A percentile compares a stretch with the other conserved stretches of the same genome.
These are phyloP conservation scores for Melanchra persicariae DNA, from an alignment of 2,888 invertebrate species.

Conservation along the genomic window DNA sequence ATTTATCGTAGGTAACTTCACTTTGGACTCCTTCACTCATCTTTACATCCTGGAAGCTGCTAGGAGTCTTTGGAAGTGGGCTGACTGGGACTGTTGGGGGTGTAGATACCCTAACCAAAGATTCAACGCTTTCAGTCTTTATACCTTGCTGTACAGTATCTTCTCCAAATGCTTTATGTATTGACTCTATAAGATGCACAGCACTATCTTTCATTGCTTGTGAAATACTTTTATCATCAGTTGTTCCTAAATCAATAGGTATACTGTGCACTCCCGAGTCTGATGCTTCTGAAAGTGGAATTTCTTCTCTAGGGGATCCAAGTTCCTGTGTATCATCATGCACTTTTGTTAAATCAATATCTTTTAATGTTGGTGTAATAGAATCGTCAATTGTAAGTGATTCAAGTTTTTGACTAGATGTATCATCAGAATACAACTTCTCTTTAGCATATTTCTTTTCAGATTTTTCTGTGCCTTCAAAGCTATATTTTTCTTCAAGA, in stretches of 20 bases:
- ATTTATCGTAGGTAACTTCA: constrained; percentile 84
- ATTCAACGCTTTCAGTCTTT: constrained; percentile 81
- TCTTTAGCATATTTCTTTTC: constrained; percentile 67
- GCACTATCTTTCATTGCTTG: constrained; percentile 74
- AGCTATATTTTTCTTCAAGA: constrained; percentile 87
- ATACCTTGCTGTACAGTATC: constrained; percentile 86
- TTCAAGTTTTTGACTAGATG: constrained; percentile 66
- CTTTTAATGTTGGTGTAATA: constrained; percentile 69
- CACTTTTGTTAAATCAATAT: constrained; percentile 54
- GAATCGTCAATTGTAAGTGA: constrained; percentile 60
- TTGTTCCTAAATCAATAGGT: constrained; percentile 69
- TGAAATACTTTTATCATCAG: constrained; percentile 54
- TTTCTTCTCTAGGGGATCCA: constrained; percentile 74
- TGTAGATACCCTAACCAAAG: constrained; percentile 87
- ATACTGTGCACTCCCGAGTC: constrained; percentile 81
- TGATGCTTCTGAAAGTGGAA: constrained; percentile 75
- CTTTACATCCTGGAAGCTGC: constrained; percentile 83
- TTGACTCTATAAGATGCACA: constrained; percentile 79
- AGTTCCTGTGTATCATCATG: constrained; percentile 52
- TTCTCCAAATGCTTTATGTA: constrained; percentile 84
- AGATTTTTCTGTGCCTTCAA: constrained; percentile 83
- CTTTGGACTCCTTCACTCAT: constrained; percentile 84
- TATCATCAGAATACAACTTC: constrained; percentile 64
- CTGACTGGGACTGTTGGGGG: constrained; percentile 94
- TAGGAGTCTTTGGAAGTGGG: constrained; percentile 88